Conservation (phyloP, 2,888 invertebrate genomes). For the Acanthosepion esculentum region DNA sequence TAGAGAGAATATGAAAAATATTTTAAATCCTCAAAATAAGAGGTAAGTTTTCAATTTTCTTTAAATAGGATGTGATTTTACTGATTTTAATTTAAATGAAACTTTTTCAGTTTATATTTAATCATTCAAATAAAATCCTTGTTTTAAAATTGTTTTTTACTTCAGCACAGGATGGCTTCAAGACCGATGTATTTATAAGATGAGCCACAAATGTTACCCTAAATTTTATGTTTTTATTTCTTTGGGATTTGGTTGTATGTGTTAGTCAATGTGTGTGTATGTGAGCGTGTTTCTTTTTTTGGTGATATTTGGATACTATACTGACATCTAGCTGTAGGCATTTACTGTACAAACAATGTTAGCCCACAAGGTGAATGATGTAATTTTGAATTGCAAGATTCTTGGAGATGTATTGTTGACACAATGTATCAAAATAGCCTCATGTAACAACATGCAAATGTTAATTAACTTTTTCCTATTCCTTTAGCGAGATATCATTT, state of each 20-base stretch:
- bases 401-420: background rate
- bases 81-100: background rate
- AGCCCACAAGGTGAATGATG: background rate
- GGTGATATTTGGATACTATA: background rate
- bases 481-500: background rate
- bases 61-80: background rate
- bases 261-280: background rate
- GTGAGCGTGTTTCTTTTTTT: background rate
- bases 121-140: background rate
- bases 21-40: too few relatives aligned
- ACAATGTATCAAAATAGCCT: constrained; percentile 22
- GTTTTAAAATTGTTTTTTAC: background rate
- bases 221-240: background rate
- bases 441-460: constrained; percentile 12
- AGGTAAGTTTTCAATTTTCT: too few relatives aligned
- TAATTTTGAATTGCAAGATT: background rate
- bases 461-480: constrained; percentile 8
- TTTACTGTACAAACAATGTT: background rate
- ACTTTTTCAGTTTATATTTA: background rate
- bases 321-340: background rate
- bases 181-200: background rate
- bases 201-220: background rate
- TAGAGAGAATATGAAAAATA: too few relatives aligned
- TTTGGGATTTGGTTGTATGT: background rate
- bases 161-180: background rate